Conservation (phyloP, 1,140 invertebrate genomes). For the Streblospio benedicti region DNA sequence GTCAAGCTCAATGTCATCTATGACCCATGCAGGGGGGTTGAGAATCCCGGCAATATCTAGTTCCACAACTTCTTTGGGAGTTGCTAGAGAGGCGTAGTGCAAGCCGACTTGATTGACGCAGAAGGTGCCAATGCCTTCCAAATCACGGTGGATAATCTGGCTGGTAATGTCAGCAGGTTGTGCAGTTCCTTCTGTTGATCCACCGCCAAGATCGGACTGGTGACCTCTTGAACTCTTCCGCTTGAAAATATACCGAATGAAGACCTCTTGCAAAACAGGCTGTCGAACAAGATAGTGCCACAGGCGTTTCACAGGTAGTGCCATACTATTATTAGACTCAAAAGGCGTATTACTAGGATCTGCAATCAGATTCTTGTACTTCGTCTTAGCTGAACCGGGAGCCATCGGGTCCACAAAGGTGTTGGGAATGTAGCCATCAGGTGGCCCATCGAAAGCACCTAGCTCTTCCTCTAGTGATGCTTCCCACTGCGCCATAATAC, state of each 20-base stretch:
- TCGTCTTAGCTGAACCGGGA: conserved; percentile 74
- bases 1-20: conserved; percentile 93
- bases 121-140: conserved; percentile 95
- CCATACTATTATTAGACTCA: conserved; percentile 53
- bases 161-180: too few species aligned
- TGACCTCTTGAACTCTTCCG: too few species aligned
- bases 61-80: conserved; percentile 92
- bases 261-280: conserved; percentile 85
- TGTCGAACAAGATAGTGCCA: conserved; percentile 92
- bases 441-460: conserved; percentile 62
- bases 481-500: conserved; percentile 80
- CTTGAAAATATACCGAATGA: conserved; percentile 89
- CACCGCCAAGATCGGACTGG: too few species aligned
- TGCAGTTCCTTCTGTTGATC: too few species aligned
- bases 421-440: conserved; percentile 47
- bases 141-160: conserved; percentile 97
- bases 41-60: conserved; percentile 85
- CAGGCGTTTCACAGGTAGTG: conserved; percentile 72
- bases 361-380: conserved; percentile 84
- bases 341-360: conserved; percentile 94
- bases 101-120: conserved; percentile 78
- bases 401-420: conserved; percentile 49
- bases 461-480: conserved; percentile 68
- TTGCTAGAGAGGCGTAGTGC: conserved; percentile 74
- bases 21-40: conserved; percentile 76